Base-by-base conservation (phyloP, 2,797 vertebrate species). In the Malurus leucopterus region DNA sequence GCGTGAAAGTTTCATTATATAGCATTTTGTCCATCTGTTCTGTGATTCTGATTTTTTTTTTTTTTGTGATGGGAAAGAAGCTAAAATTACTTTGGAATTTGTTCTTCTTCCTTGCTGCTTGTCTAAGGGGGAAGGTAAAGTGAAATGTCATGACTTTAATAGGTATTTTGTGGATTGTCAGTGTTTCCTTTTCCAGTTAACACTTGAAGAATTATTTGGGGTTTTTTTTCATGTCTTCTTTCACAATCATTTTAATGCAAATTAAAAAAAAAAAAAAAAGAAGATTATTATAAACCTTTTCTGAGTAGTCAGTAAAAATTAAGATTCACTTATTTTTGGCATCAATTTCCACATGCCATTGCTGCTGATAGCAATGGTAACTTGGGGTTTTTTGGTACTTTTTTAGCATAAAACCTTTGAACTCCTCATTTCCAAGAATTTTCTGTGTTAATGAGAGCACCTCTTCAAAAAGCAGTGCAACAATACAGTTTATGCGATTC, bases 21-120 rank as follows among this genome's bases (percentile, higher is more conserved):
- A 73, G 72, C 43, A 40, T 86, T 86, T 90, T 91, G 77, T 78
- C 86, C 89, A 92, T 90, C 82, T 92, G 89, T 92, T 94, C 64
- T 73, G 84, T 70, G 87, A 38, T 34, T 43, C 13, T 32, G 30
- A 19, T 47, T 41, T n/a, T 41, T 7, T 11, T 68, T 53, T 46
- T 43, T 17, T 49, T 58, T 50, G 22, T 36, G 13, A 38, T 53
- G 14, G 38, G 27, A 79, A 74, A 73, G 54, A 76, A 89, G 75
- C 53, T 84, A 76, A 90, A 90, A 67, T 86, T 75, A 69, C 32
- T 72, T 64, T 29, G 32, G 68, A 65, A 34, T 63, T 84, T 87
- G 18, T 79, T 86, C 47, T 36, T 81, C 24, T 51, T 79, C 32
- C n/a, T 72, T 77, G 26, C 61, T 70, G 41, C 38, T 90, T 79